A percentile compares a stretch with the other conserved stretches of the same genome.
Evolutionary conservation across 2,113 vertebrate species (phyloP).

Genomic region (Triplophysa dalaica): DNA sequence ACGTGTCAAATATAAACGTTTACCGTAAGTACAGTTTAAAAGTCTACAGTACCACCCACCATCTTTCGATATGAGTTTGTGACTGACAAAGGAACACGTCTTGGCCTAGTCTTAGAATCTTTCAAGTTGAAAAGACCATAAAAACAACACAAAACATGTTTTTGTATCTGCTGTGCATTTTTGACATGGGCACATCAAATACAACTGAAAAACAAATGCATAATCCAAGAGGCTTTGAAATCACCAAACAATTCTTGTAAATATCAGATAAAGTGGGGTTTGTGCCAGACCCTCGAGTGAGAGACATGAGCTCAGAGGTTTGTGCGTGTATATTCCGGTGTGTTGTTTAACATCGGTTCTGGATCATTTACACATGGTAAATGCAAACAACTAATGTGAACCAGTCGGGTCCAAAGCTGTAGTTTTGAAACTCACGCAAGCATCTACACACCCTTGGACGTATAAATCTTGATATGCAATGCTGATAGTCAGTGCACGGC

Average conservation of each 20-base stretch:
- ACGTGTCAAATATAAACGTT: too few relatives aligned
- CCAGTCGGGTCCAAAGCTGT: neutral
- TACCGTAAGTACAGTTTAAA: too few relatives aligned
- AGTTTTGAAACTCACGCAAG: slow-evolving; percentile 17
- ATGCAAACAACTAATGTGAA: slow-evolving; percentile 32
- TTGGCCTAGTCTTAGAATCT: too few relatives aligned
- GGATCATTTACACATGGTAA: slow-evolving; percentile 36
- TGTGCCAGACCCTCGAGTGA: neutral
- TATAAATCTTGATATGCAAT: neutral
- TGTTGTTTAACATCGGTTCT: slow-evolving; percentile 29
- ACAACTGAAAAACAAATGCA: neutral
- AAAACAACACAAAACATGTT: neutral
- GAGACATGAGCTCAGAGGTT: slow-evolving; percentile 17
- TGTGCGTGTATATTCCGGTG: slow-evolving; percentile 21
- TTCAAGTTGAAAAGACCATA: too few relatives aligned
- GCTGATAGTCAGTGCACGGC: neutral
- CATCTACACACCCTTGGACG: neutral
- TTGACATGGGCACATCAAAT: neutral
- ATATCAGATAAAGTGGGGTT: neutral
- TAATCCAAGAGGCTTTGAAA: slow-evolving; percentile 8
- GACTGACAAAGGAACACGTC: too few relatives aligned
- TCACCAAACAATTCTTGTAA: slow-evolving; percentile 10
- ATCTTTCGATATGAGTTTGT: too few relatives aligned
- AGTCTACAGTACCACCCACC: too few relatives aligned
- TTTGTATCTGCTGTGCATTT: neutral